Evolutionary conservation across 2,797 vertebrate species (phyloP).

Genomic region (Podargus strigoides): DNA sequence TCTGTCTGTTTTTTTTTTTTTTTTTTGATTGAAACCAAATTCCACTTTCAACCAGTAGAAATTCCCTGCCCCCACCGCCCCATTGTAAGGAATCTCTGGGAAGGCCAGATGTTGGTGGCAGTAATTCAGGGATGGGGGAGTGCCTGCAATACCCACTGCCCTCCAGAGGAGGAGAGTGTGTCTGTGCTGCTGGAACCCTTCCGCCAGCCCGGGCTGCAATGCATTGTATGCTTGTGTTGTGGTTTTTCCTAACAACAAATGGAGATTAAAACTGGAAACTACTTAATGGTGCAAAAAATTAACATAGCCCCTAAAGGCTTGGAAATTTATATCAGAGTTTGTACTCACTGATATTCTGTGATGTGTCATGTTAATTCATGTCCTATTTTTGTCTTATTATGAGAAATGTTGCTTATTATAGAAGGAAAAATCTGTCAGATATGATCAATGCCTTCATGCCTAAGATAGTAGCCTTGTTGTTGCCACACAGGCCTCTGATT

Average conservation of each 20-base stretch:
- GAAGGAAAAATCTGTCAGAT: constrained; percentile 1
- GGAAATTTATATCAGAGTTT: constrained; percentile 40
- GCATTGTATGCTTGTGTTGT: not conserved
- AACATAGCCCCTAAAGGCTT: constrained; percentile 13
- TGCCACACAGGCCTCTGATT: not conserved
- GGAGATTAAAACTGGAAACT: constrained; percentile 28
- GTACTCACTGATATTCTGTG: not conserved
- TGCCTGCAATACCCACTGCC: not conserved
- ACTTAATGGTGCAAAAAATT: constrained; percentile 54
- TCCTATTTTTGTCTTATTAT: constrained; percentile 19
- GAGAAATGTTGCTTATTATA: constrained; percentile 23
- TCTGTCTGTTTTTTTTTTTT: not conserved
- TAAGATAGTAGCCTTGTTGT: not conserved
- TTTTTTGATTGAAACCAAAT: constrained; percentile 41
- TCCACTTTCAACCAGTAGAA: not conserved
- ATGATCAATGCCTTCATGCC: not conserved
- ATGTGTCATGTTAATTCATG: not conserved
- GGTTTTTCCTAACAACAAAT: constrained; percentile 15
- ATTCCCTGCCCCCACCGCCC: not conserved
- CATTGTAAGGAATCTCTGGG: constrained; percentile 12
- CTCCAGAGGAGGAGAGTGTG: not conserved
- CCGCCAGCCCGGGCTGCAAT: not conserved
- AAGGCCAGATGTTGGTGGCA: not conserved
- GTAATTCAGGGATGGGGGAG: not conserved
- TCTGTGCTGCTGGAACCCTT: not conserved